These are phyloP conservation scores for Boulengeromyrus knoepffleri DNA, from an alignment of 2,113 vertebrate species.

Conservation along the genomic window DNA sequence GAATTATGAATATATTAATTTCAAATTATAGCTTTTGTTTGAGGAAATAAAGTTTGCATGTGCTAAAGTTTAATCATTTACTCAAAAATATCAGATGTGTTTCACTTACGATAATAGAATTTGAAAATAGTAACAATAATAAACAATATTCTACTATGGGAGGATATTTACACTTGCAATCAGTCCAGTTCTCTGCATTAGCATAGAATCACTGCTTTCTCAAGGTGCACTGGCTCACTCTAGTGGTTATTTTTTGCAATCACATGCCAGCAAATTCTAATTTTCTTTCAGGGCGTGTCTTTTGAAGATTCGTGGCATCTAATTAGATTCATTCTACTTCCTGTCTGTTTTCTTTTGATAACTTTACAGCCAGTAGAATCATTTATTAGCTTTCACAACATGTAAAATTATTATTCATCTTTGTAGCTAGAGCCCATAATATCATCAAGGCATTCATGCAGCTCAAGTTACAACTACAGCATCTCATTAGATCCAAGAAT, in stretches of 20 bases:
- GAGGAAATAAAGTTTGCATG: background rate
- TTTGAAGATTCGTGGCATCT: background rate
- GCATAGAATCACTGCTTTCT: background rate
- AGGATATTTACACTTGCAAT: background rate
- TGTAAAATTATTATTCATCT: background rate
- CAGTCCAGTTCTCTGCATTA: background rate
- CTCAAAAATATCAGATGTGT: background rate
- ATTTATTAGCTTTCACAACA: background rate
- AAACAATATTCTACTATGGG: background rate
- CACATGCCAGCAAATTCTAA: background rate
- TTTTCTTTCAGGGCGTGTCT: background rate
- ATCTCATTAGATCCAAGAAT: background rate
- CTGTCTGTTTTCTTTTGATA: background rate
- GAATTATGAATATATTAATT: background rate
- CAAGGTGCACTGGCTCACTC: constrained; percentile 13
- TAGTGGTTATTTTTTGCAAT: background rate
- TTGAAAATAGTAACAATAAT: background rate
- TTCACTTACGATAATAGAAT: background rate
- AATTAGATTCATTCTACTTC: background rate
- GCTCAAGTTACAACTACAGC: background rate
- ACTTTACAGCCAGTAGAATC: background rate
- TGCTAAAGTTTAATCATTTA: background rate
- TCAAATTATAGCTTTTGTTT: background rate
- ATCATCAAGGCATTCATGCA: background rate
- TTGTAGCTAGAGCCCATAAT: background rate